Base-by-base conservation (phyloP, 2,797 vertebrate species). In the Aldrovandia affinis region DNA sequence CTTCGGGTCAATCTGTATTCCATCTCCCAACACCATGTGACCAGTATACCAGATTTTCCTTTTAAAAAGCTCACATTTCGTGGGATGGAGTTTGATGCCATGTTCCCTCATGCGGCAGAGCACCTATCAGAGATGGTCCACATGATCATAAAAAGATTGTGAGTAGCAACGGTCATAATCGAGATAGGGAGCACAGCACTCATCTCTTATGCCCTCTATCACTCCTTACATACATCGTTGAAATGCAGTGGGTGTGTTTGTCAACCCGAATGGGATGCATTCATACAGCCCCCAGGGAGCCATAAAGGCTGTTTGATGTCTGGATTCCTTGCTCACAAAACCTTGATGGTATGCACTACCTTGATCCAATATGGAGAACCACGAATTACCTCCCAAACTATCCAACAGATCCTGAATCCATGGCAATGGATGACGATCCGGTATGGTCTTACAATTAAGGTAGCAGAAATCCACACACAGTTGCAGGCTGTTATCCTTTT, bases 1-100 rank as follows among this genome's bases (percentile, higher is more conserved):
- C 14, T 85, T 73, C 44, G 73, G 83, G 52, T 86, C 83, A 54
- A 87, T 82, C 22, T 47, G 15, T 14, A 86, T 59, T 25, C 83
- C 82, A n/a, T 86, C 59, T 5, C 42, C 30, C 15, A 50, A 50
- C 81, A 82, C 61, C 25, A 68, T 4, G 3, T 20, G 1, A 28
- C 81, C 28, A 50, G 70, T 22, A 28, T 39, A 80, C 15, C 52
- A 8, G 15, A 55, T 5, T 10, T 80, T 3, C 0, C 28, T 20
- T 36, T 50, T 47, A 28, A 78, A 78, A 3, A 55, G 36, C 0
- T 80, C 28, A 8, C 63, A 65, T 33, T 65, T 65, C 8, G 6
- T 14, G 2, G 28, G 63, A 9, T 3, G 9, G 1, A 68, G 10
- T 33, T 33, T 15, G 14, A 68, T 33, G 30, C 63, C 30, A 33